These are phyloP conservation scores for Anser cygnoides DNA, from an alignment of 2,113 vertebrate species.

Conservation along the genomic window DNA sequence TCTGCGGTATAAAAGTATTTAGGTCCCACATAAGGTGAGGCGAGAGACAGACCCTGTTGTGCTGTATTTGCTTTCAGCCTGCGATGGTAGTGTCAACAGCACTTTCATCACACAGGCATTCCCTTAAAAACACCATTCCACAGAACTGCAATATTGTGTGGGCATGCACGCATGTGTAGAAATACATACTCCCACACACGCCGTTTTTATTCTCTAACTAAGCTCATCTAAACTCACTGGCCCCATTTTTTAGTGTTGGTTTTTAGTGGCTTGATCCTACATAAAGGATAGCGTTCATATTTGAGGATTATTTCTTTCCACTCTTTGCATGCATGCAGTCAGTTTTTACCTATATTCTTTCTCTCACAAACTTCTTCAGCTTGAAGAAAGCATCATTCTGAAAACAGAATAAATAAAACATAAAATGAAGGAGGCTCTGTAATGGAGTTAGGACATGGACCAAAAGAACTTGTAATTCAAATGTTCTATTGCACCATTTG, in stretches of 20 bases:
- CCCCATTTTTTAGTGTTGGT: background rate
- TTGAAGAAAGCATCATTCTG: background rate
- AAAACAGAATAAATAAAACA: background rate
- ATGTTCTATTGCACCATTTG: background rate
- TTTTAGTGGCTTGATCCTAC: background rate
- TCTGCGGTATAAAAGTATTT: background rate
- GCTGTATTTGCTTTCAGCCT: background rate
- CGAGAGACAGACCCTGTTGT: background rate
- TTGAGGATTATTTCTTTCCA: background rate
- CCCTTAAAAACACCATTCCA: background rate
- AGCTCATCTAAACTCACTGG: background rate
- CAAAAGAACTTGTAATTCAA: slow-evolving; percentile 34
- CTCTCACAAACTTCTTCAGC: background rate
- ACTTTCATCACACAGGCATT: background rate
- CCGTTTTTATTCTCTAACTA: background rate
- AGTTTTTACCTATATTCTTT: background rate
- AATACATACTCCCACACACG: background rate
- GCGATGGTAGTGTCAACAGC: background rate
- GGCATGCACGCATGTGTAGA: background rate
- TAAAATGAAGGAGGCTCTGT: background rate
- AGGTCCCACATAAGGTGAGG: background rate
- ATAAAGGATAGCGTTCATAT: background rate
- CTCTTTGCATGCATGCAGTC: background rate
- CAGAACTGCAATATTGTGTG: background rate
- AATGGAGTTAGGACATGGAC: slow-evolving; percentile 7